These are phyloP conservation scores for Myiagra hebetior DNA, from an alignment of 2,113 vertebrate genomes.

Conservation along the genomic window DNA sequence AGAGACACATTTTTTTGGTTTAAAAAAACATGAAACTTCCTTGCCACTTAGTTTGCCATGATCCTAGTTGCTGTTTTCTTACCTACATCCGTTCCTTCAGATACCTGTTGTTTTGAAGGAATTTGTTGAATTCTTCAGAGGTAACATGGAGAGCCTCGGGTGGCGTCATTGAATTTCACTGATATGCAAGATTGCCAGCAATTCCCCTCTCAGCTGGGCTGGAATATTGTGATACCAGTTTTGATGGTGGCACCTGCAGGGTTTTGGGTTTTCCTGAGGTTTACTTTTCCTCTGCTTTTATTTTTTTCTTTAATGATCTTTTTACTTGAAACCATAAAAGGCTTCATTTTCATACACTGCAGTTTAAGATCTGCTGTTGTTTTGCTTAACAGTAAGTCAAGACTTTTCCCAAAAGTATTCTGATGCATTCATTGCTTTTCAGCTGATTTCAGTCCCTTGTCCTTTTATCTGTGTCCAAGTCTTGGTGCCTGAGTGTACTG, in stretches of 20 bases:
- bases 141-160: neutral
- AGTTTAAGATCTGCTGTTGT: neutral
- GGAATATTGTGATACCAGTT: neutral
- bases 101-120: neutral
- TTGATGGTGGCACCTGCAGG: neutral
- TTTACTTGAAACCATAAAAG: neutral
- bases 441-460: neutral
- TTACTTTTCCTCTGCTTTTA: neutral
- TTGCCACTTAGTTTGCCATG: neutral
- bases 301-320: neutral
- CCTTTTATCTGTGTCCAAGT: neutral
- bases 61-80: neutral
- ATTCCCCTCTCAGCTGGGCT: neutral
- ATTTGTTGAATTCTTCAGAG: neutral
- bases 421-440: neutral
- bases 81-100: neutral
- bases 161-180: neutral
- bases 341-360: neutral
- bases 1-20: neutral
- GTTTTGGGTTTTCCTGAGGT: neutral
- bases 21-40: neutral
- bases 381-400: neutral
- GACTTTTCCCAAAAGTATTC: neutral
- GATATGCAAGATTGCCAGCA: neutral
- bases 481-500: neutral